These are phyloP conservation scores for Origma solitaria DNA, from an alignment of 2,113 vertebrate species.

Conservation along the genomic window DNA sequence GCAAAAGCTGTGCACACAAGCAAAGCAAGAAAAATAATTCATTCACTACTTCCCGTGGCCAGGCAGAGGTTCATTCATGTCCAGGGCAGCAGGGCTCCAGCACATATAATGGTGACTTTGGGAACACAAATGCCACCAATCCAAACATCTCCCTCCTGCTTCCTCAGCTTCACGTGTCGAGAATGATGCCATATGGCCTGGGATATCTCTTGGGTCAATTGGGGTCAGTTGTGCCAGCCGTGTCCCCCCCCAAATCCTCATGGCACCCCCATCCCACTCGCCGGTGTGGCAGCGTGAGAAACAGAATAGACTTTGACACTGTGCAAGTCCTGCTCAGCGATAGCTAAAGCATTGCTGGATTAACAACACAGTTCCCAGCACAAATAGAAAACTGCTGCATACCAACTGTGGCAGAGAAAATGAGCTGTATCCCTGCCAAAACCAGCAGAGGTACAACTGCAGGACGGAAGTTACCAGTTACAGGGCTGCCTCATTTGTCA, in stretches of 20 bases:
- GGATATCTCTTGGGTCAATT: background rate
- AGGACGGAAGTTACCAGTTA: background rate
- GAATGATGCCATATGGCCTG: background rate
- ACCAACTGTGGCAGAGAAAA: background rate
- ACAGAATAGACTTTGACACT: background rate
- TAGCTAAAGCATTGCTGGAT: background rate
- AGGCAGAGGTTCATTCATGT: background rate
- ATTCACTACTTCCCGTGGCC: background rate
- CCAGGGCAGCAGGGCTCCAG: background rate
- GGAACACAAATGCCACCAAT: background rate
- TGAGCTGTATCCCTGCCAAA: background rate
- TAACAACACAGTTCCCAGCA: background rate
- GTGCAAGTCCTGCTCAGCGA: background rate
- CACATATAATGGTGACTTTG: rapidly evolving
- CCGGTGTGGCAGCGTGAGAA: background rate
- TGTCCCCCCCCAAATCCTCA: background rate
- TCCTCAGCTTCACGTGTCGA: background rate
- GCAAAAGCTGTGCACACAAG: background rate
- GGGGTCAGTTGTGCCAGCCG: background rate
- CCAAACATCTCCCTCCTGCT: background rate
- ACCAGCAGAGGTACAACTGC: background rate
- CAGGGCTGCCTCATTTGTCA: background rate
- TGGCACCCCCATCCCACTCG: rapidly evolving
- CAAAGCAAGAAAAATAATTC: background rate
- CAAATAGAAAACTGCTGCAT: background rate